These are phyloP conservation scores for Dasyornis broadbenti DNA, from an alignment of 2,113 vertebrate species.

Conservation along the genomic window DNA sequence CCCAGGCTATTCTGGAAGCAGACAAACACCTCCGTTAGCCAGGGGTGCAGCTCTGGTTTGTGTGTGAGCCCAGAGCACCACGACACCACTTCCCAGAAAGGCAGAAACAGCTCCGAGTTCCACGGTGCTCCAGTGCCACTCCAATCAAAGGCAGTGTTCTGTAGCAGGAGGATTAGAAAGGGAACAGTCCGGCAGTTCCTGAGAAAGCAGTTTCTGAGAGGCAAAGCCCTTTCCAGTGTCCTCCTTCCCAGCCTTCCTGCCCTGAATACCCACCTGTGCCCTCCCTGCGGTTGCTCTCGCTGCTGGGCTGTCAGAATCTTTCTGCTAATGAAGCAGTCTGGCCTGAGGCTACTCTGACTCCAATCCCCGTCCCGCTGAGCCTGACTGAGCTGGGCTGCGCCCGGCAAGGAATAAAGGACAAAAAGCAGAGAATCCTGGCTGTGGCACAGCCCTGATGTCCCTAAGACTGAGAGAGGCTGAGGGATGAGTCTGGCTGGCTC, in stretches of 20 bases:
- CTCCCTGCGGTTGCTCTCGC: neutral
- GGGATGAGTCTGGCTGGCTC: neutral
- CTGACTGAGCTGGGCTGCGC: neutral
- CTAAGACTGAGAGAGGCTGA: neutral
- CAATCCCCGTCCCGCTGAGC: neutral
- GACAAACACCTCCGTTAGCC: neutral
- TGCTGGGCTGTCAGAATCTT: slow-evolving; percentile 54
- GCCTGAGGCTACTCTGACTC: slow-evolving; percentile 50
- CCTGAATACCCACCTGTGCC: neutral
- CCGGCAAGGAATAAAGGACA: neutral
- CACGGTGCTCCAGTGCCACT: neutral
- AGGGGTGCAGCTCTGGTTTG: neutral
- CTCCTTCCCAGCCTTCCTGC: neutral
- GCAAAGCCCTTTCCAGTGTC: neutral
- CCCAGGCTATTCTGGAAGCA: neutral
- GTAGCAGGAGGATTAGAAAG: neutral
- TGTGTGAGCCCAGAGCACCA: neutral
- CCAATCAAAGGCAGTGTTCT: neutral
- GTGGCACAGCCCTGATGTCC: neutral
- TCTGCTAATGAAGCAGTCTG: slow-evolving; percentile 66
- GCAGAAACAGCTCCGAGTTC: neutral
- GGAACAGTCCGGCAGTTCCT: neutral
- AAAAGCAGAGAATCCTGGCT: neutral
- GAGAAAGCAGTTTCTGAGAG: neutral
- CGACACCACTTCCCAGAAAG: neutral